These are phyloP conservation scores for Calcarius lapponicus DNA, from an alignment of 2,797 vertebrate species.

Conservation along the genomic window DNA sequence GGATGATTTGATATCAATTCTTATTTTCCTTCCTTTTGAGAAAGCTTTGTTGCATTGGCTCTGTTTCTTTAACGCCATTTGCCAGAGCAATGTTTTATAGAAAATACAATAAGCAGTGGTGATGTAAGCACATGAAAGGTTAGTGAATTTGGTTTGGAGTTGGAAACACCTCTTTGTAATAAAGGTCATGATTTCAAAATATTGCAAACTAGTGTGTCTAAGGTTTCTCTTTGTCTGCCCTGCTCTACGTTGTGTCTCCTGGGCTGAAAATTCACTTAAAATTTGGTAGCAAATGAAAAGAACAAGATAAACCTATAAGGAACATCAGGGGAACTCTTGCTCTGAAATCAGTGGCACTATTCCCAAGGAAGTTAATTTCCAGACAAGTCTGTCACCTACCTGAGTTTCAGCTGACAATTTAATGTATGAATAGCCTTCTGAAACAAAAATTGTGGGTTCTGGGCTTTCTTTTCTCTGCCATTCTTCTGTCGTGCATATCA, in stretches of 20 bases:
- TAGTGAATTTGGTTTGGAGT: neutral
- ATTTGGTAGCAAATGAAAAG: neutral
- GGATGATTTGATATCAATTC: neutral
- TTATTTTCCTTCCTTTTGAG: neutral
- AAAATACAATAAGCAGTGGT: neutral
- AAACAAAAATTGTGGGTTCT: slow-evolving; percentile 20
- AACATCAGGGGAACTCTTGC: neutral
- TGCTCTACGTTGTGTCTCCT: neutral
- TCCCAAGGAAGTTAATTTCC: neutral
- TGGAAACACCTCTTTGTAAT: neutral
- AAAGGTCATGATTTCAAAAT: neutral
- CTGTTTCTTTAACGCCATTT: neutral
- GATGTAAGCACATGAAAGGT: neutral
- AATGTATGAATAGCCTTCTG: neutral
- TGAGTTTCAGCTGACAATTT: slow-evolving; percentile 3
- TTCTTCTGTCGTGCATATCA: neutral
- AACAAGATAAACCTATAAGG: neutral
- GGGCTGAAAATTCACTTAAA: neutral
- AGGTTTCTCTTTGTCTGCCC: neutral
- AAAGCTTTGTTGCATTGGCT: neutral
- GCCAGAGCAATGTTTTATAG: neutral
- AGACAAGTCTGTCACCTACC: neutral
- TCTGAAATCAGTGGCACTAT: neutral
- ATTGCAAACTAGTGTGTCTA: neutral
- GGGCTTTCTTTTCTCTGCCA: slow-evolving; percentile 22